Percentiles rank a stretch among this genome's conserved stretches.
These are phyloP conservation scores for Lycocorax pyrrhopterus DNA, from an alignment of 2,113 vertebrate species.

Conservation along the genomic window DNA sequence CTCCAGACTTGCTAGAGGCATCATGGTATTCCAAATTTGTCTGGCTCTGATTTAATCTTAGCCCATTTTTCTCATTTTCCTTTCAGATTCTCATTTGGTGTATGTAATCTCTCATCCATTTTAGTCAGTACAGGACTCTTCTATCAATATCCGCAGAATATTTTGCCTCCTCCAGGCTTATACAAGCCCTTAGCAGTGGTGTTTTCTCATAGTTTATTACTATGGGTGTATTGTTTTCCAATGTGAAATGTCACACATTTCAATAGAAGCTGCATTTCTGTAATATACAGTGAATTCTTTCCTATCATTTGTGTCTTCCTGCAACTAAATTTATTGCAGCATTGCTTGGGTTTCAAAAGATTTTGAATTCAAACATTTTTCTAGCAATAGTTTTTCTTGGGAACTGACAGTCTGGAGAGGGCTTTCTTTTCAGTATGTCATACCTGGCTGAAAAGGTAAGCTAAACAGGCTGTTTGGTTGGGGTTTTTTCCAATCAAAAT, in stretches of 20 bases:
- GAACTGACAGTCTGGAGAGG: not conserved
- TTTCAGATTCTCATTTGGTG: not conserved
- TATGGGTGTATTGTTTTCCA: not conserved
- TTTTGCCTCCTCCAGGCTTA: not conserved
- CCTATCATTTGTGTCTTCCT: not conserved
- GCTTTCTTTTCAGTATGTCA: not conserved
- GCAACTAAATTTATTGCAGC: not conserved
- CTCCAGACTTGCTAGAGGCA: not conserved
- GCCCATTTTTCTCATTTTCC: not conserved
- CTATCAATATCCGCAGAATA: not conserved
- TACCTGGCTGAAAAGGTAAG: not conserved
- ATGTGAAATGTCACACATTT: not conserved
- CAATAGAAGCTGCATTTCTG: not conserved
- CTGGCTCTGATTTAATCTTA: not conserved
- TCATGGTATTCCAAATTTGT: not conserved
- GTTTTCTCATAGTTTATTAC: not conserved
- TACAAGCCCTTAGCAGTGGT: not conserved
- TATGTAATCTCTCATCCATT: not conserved
- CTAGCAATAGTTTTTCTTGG: not conserved
- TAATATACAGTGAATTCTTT: not conserved
- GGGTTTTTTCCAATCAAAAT: not conserved
- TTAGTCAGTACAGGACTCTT: not conserved
- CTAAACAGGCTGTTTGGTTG: not conserved
- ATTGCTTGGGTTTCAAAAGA: not conserved
- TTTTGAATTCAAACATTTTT: not conserved